A percentile compares a stretch with the other conserved stretches of the same genome.
Conservation (phyloP, 1,140 invertebrate species). For the Augochlora pura region DNA sequence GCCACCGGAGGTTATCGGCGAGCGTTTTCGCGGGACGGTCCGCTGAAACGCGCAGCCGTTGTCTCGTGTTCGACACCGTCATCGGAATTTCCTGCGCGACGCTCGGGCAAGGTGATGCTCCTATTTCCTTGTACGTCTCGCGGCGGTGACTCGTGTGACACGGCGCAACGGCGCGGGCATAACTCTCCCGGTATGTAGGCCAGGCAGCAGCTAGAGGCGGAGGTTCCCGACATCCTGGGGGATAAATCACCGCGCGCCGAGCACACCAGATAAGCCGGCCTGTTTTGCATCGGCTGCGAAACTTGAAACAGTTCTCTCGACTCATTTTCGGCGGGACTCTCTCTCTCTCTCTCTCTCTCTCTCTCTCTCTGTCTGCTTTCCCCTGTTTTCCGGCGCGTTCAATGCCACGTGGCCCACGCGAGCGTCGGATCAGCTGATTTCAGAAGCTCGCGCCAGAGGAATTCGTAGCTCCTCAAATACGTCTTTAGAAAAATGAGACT, state of each 20-base stretch:
- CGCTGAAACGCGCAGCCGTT: constrained; percentile 21
- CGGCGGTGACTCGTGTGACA: constrained; percentile 62
- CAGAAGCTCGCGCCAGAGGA: too few relatives aligned
- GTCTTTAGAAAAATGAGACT: too few relatives aligned
- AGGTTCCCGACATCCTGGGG: constrained; percentile 61
- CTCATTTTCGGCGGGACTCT: constrained; percentile 54
- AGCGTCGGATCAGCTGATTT: too few relatives aligned
- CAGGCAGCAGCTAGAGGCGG: constrained; percentile 50
- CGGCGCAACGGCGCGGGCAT: constrained; percentile 49
- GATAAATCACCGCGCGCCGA: constrained; percentile 66
- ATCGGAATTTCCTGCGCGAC: constrained; percentile 32
- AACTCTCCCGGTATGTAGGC: constrained; percentile 64
- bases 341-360: too few relatives aligned
- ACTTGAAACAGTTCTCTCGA: constrained; percentile 61
- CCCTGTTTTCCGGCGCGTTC: constrained; percentile 6
- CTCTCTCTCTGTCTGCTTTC: constrained; percentile 12
- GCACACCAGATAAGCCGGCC: constrained; percentile 58
- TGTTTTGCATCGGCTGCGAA: constrained; percentile 59
- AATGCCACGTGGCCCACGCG: too few relatives aligned
- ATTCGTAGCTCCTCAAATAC: too few relatives aligned
- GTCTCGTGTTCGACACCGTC: constrained; percentile 30
- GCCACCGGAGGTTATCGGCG: constrained; percentile 9
- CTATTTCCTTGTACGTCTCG: constrained; percentile 62
- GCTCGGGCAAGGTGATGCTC: constrained; percentile 45
- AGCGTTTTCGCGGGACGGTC: constrained; percentile 12